phyloP scores from a whole-genome alignment of 2,113 vertebrate species.

The Notothenia rossii region DNA sequence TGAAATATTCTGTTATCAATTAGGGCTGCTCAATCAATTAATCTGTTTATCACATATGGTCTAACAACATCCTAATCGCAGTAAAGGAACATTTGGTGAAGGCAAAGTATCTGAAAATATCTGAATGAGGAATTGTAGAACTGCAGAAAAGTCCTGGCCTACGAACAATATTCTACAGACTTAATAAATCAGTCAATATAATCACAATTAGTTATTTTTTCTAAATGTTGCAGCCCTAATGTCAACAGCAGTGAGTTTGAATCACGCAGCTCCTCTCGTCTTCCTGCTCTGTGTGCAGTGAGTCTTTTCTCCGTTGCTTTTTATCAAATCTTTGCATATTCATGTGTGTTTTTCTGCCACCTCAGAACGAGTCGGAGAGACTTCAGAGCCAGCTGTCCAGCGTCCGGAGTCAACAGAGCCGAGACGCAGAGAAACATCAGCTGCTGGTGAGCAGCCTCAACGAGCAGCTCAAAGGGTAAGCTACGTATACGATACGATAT shows the following conservation, averaged over 20 bases:
- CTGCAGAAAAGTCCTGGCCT: no score
- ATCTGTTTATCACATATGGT: no score
- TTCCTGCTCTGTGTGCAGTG: slow-evolving; percentile 49
- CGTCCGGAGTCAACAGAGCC: slow-evolving; percentile 84
- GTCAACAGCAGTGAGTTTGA: neutral
- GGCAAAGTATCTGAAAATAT: no score
- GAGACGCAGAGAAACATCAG: slow-evolving; percentile 89
- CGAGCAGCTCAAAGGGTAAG: slow-evolving; percentile 90
- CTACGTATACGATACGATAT: neutral
- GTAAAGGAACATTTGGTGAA: no score
- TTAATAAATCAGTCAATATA: no score
- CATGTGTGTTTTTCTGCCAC: slow-evolving; percentile 20
- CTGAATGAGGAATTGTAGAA: no score
- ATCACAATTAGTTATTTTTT: no score
- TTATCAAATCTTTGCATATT: neutral
- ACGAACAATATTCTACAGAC: no score
- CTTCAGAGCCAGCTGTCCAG: slow-evolving; percentile 86
- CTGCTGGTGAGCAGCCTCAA: slow-evolving; percentile 86
- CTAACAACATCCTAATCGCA: no score
- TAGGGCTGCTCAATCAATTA: no score
- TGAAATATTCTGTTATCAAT: no score
- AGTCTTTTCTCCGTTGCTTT: neutral
- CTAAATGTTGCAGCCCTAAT: no score
- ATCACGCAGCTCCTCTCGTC: neutral
- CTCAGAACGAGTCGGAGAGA: slow-evolving; percentile 89